phyloP scores from a whole-genome alignment of 2,888 invertebrate species.

The Eupithecia exiguata region DNA sequence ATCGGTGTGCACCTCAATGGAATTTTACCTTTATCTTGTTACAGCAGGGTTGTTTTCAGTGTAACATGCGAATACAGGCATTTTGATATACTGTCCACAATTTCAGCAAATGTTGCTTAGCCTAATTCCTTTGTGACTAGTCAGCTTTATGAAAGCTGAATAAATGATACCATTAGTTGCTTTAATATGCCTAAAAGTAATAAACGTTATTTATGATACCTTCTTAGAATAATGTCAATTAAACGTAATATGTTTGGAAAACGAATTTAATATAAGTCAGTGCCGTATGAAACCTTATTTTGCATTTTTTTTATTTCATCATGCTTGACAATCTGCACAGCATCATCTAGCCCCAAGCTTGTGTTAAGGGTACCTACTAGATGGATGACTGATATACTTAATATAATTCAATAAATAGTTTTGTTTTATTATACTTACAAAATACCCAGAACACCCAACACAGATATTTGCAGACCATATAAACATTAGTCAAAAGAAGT shows the following conservation, averaged over 20 bases:
- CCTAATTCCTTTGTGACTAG: conserved; percentile 47
- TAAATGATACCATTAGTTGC: conserved; percentile 43
- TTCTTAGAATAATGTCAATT: not conserved
- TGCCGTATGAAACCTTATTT: not conserved
- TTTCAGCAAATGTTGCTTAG: conserved; percentile 47
- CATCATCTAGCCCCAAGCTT: too few species aligned
- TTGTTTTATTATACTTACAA: too few species aligned
- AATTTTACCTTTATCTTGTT: conserved; percentile 15
- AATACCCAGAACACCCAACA: too few species aligned
- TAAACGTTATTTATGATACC: not conserved
- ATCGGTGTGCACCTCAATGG: not conserved
- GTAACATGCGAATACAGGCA: conserved; percentile 13
- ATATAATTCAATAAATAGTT: too few species aligned
- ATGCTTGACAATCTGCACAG: too few species aligned
- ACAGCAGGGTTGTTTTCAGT: conserved; percentile 7
- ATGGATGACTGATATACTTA: too few species aligned
- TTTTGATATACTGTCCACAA: conserved; percentile 44
- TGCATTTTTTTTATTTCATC: too few species aligned
- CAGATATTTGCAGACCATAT: too few species aligned
- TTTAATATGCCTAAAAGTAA: conserved; percentile 3
- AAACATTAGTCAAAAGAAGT: too few species aligned
- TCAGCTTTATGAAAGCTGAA: conserved; percentile 49
- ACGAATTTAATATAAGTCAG: not conserved
- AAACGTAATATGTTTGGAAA: not conserved
- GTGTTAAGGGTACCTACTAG: too few species aligned